Evolutionary conservation across 2,797 vertebrate species (phyloP).

Genomic region (Galagoides demidoff): DNA sequence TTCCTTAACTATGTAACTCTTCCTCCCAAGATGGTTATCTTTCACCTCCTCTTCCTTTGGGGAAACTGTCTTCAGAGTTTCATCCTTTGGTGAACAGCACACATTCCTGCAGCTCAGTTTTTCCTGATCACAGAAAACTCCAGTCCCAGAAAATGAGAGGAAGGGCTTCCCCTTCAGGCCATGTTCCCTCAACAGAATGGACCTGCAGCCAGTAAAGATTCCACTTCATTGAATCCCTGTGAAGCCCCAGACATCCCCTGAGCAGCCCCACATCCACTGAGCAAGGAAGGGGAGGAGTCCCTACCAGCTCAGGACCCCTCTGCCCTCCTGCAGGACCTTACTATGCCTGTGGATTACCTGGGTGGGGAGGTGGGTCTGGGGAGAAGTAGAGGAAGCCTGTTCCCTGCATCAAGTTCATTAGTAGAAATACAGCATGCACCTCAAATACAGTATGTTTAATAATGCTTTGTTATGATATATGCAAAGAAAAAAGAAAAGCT

Average conservation of each 20-base stretch:
- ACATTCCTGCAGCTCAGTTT: neutral
- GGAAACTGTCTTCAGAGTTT: neutral
- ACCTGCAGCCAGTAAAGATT: neutral
- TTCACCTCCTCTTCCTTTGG: neutral
- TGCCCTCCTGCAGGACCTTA: neutral
- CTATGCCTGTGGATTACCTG: neutral
- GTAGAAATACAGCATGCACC: neutral
- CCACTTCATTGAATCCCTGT: neutral
- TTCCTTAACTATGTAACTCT: neutral
- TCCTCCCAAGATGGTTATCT: neutral
- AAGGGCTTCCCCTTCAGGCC: neutral
- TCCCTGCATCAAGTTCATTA: neutral
- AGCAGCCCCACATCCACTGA: neutral
- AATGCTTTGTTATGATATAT: neutral
- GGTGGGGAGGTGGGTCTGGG: no score
- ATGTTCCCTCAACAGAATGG: neutral
- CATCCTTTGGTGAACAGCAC: neutral
- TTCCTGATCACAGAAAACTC: neutral
- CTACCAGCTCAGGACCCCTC: neutral
- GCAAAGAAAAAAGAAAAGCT: neutral
- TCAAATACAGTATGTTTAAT: neutral
- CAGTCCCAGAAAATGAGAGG: neutral
- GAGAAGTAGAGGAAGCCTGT: neutral
- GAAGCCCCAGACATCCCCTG: neutral
- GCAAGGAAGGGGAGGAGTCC: neutral